These are phyloP conservation scores for Chrysocyon brachyurus DNA, from an alignment of 2,797 vertebrate species.

Conservation along the genomic window DNA sequence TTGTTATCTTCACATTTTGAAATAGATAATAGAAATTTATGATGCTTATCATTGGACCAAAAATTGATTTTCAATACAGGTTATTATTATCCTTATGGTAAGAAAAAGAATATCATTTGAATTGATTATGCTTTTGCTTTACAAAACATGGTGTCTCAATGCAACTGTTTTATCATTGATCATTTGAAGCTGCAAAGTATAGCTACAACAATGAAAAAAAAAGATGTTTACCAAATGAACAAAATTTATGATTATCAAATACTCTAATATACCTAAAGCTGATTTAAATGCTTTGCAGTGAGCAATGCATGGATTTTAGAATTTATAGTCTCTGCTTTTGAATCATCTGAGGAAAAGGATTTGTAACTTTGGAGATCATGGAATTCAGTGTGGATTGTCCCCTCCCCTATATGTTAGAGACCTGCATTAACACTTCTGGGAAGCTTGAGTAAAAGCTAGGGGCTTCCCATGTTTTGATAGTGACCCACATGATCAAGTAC, in stretches of 20 bases:
- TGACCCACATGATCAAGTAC: not conserved
- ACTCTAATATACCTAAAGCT: not conserved
- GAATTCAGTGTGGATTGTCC: not conserved
- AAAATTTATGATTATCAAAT: not conserved
- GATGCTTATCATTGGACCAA: not conserved
- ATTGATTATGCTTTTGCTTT: not conserved
- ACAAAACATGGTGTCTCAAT: not conserved
- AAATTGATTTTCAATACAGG: not conserved
- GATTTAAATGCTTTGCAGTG: not conserved
- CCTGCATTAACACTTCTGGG: not conserved
- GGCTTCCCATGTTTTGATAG: not conserved
- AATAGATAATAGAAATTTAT: not conserved
- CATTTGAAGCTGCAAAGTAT: not conserved
- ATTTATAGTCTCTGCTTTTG: not conserved
- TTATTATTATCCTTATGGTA: not conserved
- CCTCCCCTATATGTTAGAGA: not conserved
- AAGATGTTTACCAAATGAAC: not conserved
- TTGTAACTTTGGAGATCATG: not conserved
- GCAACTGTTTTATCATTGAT: not conserved
- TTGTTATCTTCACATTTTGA: not conserved
- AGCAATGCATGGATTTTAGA: not conserved
- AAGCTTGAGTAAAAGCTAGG: not conserved
- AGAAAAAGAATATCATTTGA: not conserved
- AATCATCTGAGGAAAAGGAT: not conserved
- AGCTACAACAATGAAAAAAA: not conserved